phyloP scores from a whole-genome alignment of 2,888 invertebrate genomes.

The Cephus pulcher region DNA sequence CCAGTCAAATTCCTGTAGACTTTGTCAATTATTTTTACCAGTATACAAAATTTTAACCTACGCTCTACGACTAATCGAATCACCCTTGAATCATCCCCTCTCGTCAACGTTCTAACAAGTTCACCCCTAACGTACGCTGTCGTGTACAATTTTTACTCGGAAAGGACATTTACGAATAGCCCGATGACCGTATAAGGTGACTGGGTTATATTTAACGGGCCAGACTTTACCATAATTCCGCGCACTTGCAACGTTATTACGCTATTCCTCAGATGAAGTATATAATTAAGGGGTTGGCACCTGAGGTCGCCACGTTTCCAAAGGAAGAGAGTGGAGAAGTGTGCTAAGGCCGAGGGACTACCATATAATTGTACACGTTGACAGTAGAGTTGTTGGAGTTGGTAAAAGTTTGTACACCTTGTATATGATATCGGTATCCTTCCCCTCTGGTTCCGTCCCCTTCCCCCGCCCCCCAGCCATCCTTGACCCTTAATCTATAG shows the following conservation, averaged over 20 bases:
- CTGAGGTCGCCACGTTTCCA: too few species aligned
- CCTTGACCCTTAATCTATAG: neutral
- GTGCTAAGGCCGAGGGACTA: neutral
- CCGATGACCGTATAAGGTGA: neutral
- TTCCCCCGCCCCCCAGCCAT: too few species aligned
- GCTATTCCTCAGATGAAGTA: slow-evolving; percentile 54
- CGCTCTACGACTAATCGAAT: neutral
- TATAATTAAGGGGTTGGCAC: slow-evolving; percentile 52
- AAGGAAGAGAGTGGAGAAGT: neutral
- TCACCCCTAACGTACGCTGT: neutral
- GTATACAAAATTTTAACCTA: neutral
- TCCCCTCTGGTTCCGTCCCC: too few species aligned
- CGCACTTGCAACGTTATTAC: slow-evolving; percentile 50
- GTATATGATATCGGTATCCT: neutral
- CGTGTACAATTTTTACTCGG: neutral
- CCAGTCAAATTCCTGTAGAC: neutral
- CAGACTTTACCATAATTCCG: slow-evolving; percentile 35
- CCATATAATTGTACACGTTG: neutral
- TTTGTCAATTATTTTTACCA: neutral
- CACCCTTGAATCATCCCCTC: neutral
- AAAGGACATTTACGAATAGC: neutral
- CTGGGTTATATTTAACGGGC: neutral
- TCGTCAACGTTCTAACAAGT: neutral
- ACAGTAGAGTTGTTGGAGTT: neutral
- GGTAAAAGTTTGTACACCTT: neutral